A percentile compares a stretch with the other conserved stretches of the same genome.
Conservation (phyloP, 2,888 invertebrate species). For the Parochlus steinenii region DNA sequence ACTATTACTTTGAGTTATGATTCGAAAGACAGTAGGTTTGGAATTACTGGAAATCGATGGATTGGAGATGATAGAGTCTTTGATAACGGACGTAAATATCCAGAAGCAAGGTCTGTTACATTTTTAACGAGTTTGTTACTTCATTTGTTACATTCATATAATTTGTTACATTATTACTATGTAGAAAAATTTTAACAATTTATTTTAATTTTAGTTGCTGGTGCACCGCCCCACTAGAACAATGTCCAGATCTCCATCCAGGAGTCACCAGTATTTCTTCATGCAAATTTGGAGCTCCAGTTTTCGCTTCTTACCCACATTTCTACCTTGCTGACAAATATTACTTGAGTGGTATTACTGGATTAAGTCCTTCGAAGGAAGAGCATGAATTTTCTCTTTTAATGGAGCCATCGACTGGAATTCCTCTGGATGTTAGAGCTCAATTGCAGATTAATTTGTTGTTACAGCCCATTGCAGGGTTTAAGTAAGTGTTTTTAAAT, state of each 20-base stretch:
- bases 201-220: conserved; percentile 41
- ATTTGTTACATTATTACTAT: background rate
- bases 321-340: conserved; percentile 55
- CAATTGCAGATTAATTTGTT: conserved; percentile 62
- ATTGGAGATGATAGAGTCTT: conserved; percentile 45
- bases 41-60: conserved; percentile 23
- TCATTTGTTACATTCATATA: too few species aligned
- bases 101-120: too few species aligned
- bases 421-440: conserved; percentile 57
- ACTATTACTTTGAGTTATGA: conserved; percentile 30
- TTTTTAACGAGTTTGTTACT: too few species aligned
- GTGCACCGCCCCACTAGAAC: conserved; percentile 33
- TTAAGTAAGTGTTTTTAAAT: too few species aligned
- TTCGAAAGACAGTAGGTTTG: conserved; percentile 17
- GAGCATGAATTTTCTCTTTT: conserved; percentile 47
- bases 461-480: conserved; percentile 33
- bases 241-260: conserved; percentile 31
- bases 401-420: conserved; percentile 59
- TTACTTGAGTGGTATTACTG: conserved; percentile 44
- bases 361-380: conserved; percentile 44
- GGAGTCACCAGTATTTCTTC: conserved; percentile 56
- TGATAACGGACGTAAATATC: conserved; percentile 49
- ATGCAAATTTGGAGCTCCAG: conserved; percentile 68
- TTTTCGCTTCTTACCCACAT: conserved; percentile 66
- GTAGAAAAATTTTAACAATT: background rate